Evolutionary conservation across 2,113 vertebrate genomes (phyloP), one percentile per base, ranked within the genome.

Genomic region (Zosterops lateralis): DNA sequence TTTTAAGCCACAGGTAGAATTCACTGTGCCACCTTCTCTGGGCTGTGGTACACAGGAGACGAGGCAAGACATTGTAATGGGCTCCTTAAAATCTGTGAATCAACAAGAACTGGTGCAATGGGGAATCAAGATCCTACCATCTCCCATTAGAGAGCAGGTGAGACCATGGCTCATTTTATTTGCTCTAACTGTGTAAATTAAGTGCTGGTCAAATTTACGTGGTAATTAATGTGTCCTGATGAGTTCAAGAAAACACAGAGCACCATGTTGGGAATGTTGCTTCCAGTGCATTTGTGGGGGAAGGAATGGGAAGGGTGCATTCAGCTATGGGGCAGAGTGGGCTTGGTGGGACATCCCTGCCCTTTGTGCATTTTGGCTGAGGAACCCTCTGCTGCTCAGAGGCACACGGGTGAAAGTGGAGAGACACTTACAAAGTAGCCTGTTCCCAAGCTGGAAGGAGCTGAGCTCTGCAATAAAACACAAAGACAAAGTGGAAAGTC

Each of bases 391-490:
- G 87, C 77, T 81, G 79, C 84, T 34, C 72, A n/a, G 84, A 96
- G 88, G 79, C 54, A 95, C 76, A 26, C 8, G 84, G 87, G 95
- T 89, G 87, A 85, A 97, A 96, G 96, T 81, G 79, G 92, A 96
- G 93, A 74, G 93, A 91, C 96, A 98, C 98, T 98, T 98, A 98
- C 98, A 97, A 98, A 98, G 97, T 98, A 98, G 97, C 98, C 98
- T 94, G 98, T 98, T 95, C 98, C 98, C 98, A 98, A 98, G 96
- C 98, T 98, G 97, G 98, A 98, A 95, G 97, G 97, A 93, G 98
- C 98, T 84, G 98, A 98, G 96, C 98, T 98, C 97, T 98, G 98
- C 57, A 98, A 98, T 87, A 97, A 97, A 98, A 96, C 96, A 98
- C 93, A 98, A 93, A 97, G 96, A 97, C 95, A 97, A 97, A 97